These are phyloP conservation scores for Steinernema carpocapsae DNA, from an alignment of 2,888 invertebrate species.

Conservation along the genomic window DNA sequence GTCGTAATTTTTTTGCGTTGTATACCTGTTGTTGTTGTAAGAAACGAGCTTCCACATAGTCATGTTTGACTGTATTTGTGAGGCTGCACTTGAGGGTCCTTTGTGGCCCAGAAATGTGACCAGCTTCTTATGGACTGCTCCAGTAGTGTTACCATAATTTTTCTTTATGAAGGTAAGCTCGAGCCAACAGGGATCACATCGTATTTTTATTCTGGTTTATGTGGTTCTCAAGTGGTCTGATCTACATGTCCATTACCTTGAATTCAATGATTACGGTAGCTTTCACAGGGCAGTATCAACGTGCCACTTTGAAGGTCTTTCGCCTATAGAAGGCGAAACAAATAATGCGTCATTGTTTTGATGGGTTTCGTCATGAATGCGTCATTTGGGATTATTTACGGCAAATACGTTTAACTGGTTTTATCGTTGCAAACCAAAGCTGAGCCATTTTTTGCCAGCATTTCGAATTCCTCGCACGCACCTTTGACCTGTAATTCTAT, in stretches of 20 bases:
- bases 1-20: not conserved
- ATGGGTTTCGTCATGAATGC: no score
- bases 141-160: not conserved
- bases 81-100: not conserved
- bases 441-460: no score
- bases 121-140: not conserved
- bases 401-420: no score
- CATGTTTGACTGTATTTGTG: not conserved
- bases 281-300: not conserved
- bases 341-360: no score
- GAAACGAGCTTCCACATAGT: not conserved
- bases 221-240: not conserved
- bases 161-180: no score
- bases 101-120: not conserved
- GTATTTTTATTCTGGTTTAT: not conserved
- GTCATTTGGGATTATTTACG: no score
- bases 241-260: not conserved
- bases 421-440: no score
- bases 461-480: no score
- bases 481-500: no score
- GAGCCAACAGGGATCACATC: no score
- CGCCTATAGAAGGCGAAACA: no score
- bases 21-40: not conserved
- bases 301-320: no score
- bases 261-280: slow-evolving; percentile 5